Percentiles rank a stretch among this genome's conserved stretches.
Evolutionary conservation across 2,113 vertebrate species (phyloP).

Genomic region (Cynocephalus volans): DNA sequence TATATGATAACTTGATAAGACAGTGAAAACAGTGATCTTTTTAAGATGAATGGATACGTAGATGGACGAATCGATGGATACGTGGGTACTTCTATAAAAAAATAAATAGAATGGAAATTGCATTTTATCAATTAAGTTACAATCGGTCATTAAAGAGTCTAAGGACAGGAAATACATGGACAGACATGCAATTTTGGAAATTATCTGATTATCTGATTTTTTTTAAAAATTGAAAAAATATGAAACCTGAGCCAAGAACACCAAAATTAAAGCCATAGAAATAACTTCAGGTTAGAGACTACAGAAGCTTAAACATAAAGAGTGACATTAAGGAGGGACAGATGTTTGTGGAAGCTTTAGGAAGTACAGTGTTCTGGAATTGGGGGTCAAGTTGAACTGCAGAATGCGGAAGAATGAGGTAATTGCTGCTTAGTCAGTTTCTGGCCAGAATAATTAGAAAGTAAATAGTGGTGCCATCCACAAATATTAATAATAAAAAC

Average conservation of each 20-base stretch:
- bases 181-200: not conserved
- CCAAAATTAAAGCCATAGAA: not conserved
- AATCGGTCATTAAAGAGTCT: not conserved
- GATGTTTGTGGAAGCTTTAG: not conserved
- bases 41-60: not conserved
- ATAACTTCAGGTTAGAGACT: not conserved
- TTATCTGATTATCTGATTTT: not conserved
- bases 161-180: not conserved
- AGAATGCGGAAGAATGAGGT: too few species aligned
- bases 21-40: not conserved
- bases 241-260: not conserved
- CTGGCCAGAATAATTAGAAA: not conserved
- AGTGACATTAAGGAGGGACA: not conserved
- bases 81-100: not conserved
- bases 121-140: not conserved
- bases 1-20: not conserved
- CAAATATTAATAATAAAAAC: not conserved
- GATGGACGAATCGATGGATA: not conserved
- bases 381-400: not conserved
- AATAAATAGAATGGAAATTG: not conserved
- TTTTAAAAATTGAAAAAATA: not conserved
- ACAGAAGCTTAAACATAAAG: not conserved
- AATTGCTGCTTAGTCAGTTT: not conserved
- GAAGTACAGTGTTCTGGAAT: not conserved
- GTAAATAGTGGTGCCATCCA: not conserved